phyloP scores from a whole-genome alignment of 2,888 invertebrate species.

The Aphidoletes aphidimyza region DNA sequence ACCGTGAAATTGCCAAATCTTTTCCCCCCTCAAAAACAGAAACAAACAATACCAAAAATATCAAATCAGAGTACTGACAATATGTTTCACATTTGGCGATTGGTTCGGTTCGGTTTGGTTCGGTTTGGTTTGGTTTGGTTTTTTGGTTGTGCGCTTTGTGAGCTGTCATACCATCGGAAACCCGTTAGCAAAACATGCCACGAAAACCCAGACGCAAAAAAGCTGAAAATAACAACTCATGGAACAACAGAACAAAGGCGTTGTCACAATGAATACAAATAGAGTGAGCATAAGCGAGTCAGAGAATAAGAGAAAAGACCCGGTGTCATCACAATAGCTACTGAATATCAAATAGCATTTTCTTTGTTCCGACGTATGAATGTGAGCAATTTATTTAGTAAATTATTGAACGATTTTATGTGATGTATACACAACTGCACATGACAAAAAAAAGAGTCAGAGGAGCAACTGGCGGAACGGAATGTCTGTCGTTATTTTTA shows the following conservation, averaged over 20 bases:
- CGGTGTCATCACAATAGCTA: conserved; percentile 46
- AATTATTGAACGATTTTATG: conserved; percentile 31
- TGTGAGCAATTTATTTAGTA: conserved; percentile 42
- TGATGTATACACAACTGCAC: neutral
- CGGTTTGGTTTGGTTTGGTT: conserved; percentile 19
- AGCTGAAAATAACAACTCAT: neutral
- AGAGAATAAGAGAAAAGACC: neutral
- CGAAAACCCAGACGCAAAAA: conserved; percentile 12
- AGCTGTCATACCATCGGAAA: neutral
- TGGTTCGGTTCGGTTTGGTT: conserved; percentile 23
- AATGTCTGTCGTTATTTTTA: conserved; percentile 22
- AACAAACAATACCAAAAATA: neutral
- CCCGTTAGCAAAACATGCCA: conserved; percentile 18
- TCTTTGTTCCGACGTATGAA: conserved; percentile 12
- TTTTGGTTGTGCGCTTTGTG: neutral
- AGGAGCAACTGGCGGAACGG: neutral
- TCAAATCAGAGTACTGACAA: conserved; percentile 43
- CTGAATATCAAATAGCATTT: conserved; percentile 48
- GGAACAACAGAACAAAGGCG: conserved; percentile 44
- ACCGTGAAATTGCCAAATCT: conserved; percentile 34
- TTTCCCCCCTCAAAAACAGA: neutral
- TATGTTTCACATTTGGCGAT: conserved; percentile 40
- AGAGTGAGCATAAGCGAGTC: neutral
- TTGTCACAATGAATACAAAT: conserved; percentile 3
- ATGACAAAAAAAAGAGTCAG: neutral